Conservation (phyloP, 1,140 invertebrate genomes). For the Babylonia areolata region DNA sequence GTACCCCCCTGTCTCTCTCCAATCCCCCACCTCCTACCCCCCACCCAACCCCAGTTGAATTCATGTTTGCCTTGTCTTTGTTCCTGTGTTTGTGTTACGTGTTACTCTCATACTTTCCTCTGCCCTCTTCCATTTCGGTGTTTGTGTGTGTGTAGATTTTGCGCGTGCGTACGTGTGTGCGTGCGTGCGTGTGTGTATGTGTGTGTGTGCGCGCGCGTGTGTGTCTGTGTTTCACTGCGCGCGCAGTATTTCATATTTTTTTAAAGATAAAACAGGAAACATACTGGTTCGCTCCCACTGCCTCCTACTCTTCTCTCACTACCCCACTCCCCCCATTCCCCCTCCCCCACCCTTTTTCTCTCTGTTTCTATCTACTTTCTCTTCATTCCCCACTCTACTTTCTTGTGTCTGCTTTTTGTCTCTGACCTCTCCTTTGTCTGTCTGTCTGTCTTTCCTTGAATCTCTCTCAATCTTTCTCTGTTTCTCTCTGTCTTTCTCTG, state of each 20-base stretch:
- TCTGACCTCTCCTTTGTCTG: background rate
- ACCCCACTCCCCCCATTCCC: background rate
- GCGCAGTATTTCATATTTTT: background rate
- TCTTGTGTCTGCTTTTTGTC: too few species aligned
- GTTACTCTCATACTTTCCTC: too few species aligned
- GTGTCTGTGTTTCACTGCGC: background rate
- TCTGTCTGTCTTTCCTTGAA: background rate
- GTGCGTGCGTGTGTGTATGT: conserved; percentile 14
- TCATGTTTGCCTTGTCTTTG: too few species aligned
- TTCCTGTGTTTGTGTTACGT: too few species aligned
- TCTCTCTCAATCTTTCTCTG: background rate
- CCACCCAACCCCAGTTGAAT: too few species aligned
- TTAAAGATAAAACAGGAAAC: too few species aligned
- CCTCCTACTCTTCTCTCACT: background rate
- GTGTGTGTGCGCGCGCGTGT: conserved; percentile 25
- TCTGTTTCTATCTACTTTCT: conserved; percentile 6
- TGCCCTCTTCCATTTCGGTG: too few species aligned
- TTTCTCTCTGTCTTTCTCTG: background rate
- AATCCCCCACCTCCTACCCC: too few species aligned
- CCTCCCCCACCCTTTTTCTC: background rate
- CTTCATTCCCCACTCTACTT: too few species aligned
- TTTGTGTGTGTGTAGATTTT: background rate
- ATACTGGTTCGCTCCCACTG: background rate
- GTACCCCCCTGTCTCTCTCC: too few species aligned
- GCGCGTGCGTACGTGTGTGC: conserved; percentile 21